A percentile compares a stretch with the other conserved stretches of the same genome.
Conservation (phyloP, 1,140 invertebrate species). For the Littorina saxatilis region DNA sequence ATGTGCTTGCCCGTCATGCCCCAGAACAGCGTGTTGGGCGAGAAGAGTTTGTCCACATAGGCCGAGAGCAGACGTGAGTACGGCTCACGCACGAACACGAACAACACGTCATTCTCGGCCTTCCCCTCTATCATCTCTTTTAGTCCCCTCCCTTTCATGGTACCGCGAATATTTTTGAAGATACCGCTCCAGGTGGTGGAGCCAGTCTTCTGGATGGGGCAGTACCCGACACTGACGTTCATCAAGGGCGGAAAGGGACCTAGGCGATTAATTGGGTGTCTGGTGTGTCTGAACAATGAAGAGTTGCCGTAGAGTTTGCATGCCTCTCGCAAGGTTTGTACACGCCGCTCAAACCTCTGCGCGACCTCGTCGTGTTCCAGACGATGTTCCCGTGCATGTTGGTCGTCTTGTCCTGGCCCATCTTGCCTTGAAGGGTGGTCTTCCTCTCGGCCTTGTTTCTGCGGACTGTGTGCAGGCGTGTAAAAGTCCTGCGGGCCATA, state of each 20-base stretch:
- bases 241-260: neutral
- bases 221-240: conserved; percentile 15
- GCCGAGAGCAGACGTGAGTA: conserved; percentile 65
- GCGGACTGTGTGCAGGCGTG: too few relatives aligned
- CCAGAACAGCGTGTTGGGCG: conserved; percentile 70
- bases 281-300: neutral
- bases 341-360: too few relatives aligned
- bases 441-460: too few relatives aligned
- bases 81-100: conserved; percentile 69
- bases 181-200: conserved; percentile 19
- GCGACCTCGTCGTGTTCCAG: too few relatives aligned
- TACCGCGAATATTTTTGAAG: neutral
- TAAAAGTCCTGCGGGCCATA: too few relatives aligned
- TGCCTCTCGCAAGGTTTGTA: too few relatives aligned
- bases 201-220: conserved; percentile 29
- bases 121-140: neutral
- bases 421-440: too few relatives aligned
- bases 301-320: conserved; percentile 1
- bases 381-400: too few relatives aligned
- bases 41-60: conserved; percentile 68
- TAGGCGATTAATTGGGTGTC: neutral
- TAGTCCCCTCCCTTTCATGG: neutral
- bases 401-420: too few relatives aligned
- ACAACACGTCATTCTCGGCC: neutral
- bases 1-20: conserved; percentile 59